A percentile compares a stretch with the other conserved stretches of the same genome.
Evolutionary conservation across 2,888 invertebrate genomes (phyloP).

Genomic region (Blastobasis lacticolella): DNA sequence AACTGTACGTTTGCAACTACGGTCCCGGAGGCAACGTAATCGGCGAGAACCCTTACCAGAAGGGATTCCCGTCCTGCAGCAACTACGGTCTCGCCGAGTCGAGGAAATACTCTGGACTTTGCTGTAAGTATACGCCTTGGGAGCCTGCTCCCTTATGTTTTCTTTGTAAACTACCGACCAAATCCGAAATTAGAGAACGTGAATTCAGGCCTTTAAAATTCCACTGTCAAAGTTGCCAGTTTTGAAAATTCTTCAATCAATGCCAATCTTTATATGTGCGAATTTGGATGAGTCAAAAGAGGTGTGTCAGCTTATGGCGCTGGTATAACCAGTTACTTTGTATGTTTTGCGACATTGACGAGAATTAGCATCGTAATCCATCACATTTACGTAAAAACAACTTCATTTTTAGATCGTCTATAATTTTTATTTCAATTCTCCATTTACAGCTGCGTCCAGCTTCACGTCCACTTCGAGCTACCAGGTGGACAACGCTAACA

Average conservation of each 20-base stretch:
- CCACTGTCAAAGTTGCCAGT: too few species aligned
- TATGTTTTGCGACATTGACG: too few species aligned
- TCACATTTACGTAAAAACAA: too few species aligned
- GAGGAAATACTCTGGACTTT: slow-evolving; percentile 82
- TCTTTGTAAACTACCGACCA: background rate
- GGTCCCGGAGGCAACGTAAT: slow-evolving; percentile 88
- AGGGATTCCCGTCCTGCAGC: slow-evolving; percentile 82
- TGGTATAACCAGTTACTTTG: too few species aligned
- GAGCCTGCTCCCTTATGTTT: background rate
- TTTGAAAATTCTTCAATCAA: too few species aligned
- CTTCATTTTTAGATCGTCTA: background rate
- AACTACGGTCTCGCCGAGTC: slow-evolving; percentile 81
- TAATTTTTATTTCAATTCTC: slow-evolving; percentile 12
- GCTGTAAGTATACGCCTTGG: slow-evolving; percentile 75
- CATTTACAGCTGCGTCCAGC: slow-evolving; percentile 48
- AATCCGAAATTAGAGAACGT: too few species aligned
- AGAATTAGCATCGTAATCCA: too few species aligned
- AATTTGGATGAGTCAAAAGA: too few species aligned
- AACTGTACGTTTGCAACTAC: slow-evolving; percentile 89
- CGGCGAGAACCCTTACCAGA: slow-evolving; percentile 83
- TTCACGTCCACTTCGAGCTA: slow-evolving; percentile 57
- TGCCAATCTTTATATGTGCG: too few species aligned
- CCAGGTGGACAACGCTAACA: slow-evolving; percentile 57
- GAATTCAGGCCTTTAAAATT: too few species aligned
- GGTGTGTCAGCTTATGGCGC: too few species aligned